Evolutionary conservation across 2,797 vertebrate species (phyloP).

Genomic region (Macrochelys suwanniensis): DNA sequence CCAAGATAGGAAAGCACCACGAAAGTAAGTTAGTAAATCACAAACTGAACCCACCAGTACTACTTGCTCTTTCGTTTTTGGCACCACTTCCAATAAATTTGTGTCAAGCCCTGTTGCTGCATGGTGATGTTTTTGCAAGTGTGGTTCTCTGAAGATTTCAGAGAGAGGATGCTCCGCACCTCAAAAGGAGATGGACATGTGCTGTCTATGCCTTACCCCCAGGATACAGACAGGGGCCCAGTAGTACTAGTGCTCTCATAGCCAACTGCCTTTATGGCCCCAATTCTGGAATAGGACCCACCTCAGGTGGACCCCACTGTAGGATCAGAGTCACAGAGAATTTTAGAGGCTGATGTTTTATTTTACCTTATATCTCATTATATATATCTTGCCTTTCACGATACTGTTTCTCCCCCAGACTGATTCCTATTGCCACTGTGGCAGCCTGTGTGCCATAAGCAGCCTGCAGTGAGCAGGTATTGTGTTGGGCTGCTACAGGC

Average conservation of each 20-base stretch:
- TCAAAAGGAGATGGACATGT: conserved; percentile 32
- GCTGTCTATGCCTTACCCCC: not conserved
- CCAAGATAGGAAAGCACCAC: conserved; percentile 68
- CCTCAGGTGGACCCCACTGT: not conserved
- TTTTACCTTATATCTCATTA: not conserved
- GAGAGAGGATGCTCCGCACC: not conserved
- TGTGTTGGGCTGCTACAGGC: not conserved
- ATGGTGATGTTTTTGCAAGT: not conserved
- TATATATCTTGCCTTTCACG: not conserved
- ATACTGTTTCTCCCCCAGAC: not conserved
- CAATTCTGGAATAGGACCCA: not conserved
- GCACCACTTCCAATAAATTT: not conserved
- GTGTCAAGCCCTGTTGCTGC: not conserved
- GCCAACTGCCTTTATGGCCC: not conserved
- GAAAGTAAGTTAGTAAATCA: conserved; percentile 48
- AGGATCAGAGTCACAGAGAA: not conserved
- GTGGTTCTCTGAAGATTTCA: not conserved
- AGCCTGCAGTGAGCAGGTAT: not conserved
- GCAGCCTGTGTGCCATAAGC: not conserved
- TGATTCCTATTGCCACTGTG: not conserved
- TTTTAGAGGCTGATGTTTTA: not conserved
- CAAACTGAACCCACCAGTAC: conserved; percentile 45
- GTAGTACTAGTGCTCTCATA: not conserved
- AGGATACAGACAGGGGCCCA: not conserved
- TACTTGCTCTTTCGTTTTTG: conserved; percentile 9